Evolutionary conservation across 1,140 invertebrate species (phyloP).

Genomic region (Harpegnathos saltator): DNA sequence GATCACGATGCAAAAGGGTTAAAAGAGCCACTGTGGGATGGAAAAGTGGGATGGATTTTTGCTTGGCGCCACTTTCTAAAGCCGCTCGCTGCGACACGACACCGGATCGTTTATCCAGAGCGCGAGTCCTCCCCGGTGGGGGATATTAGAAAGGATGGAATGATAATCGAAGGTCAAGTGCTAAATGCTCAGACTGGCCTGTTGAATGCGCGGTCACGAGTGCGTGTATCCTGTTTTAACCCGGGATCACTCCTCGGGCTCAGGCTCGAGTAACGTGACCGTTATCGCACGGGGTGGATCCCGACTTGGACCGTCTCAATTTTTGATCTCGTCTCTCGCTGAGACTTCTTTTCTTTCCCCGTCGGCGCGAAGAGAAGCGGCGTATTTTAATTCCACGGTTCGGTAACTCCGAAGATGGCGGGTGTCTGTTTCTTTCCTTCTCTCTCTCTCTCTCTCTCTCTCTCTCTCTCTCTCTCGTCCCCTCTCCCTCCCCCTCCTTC

Average conservation of each 20-base stretch:
- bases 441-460: too few species aligned
- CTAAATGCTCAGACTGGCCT: conserved; percentile 56
- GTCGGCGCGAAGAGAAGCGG: neutral
- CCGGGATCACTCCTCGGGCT: too few species aligned
- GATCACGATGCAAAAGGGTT: conserved; percentile 30
- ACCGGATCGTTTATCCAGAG: conserved; percentile 60
- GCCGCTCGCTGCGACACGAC: conserved; percentile 27
- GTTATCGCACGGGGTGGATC: neutral
- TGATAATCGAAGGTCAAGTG: conserved; percentile 80
- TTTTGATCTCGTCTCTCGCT: neutral
- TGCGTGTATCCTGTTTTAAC: conserved; percentile 21
- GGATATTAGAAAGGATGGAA: conserved; percentile 77
- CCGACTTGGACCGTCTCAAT: too few species aligned
- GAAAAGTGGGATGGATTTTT: conserved; percentile 61
- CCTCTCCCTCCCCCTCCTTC: too few species aligned
- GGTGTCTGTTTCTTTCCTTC: neutral
- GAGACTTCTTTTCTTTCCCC: neutral
- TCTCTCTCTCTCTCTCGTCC: too few species aligned
- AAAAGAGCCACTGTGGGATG: neutral
- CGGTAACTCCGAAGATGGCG: neutral
- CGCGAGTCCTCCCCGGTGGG: conserved; percentile 26
- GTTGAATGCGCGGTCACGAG: neutral
- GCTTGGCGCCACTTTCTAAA: conserved; percentile 71
- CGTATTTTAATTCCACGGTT: neutral
- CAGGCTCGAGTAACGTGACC: neutral